Conservation (phyloP, 2,113 vertebrate species). For the Syngnathus scovelli region DNA sequence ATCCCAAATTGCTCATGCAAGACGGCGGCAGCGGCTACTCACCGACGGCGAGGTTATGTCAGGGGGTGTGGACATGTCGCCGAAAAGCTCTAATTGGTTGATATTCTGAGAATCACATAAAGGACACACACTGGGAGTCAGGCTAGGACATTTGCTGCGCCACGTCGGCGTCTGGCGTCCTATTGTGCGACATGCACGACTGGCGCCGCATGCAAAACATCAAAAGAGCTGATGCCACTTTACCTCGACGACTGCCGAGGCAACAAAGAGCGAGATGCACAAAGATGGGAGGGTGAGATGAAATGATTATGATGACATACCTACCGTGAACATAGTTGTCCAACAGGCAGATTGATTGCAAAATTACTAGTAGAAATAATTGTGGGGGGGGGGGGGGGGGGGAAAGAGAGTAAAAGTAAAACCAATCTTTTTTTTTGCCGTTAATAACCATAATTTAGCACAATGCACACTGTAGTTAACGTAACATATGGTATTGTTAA, state of each 20-base stretch:
- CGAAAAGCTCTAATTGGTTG: constrained; percentile 97
- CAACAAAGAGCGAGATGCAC: constrained; percentile 29
- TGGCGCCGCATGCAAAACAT: constrained; percentile 41
- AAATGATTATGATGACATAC: constrained; percentile 59
- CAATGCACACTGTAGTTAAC: too few species aligned
- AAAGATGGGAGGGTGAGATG: constrained; percentile 50
- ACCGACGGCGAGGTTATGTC: constrained; percentile 97
- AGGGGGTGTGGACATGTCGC: constrained; percentile 98
- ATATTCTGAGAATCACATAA: constrained; percentile 81
- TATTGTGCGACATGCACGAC: constrained; percentile 48
- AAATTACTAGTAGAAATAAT: background rate
- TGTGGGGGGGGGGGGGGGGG: too few species aligned
- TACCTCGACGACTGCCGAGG: constrained; percentile 55
- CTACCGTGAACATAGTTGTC: constrained; percentile 32
- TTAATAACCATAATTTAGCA: too few species aligned
- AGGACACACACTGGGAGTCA: constrained; percentile 15
- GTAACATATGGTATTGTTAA: too few species aligned
- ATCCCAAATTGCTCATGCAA: background rate
- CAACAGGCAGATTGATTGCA: background rate
- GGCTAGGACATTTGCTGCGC: background rate
- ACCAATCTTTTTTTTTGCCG: too few species aligned
- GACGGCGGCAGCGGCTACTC: constrained; percentile 65
- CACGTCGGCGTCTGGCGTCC: constrained; percentile 5
- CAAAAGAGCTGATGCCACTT: constrained; percentile 25
- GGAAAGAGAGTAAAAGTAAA: too few species aligned